Evolutionary conservation across 2,888 invertebrate species (phyloP).

Genomic region (Taenaris catops): DNA sequence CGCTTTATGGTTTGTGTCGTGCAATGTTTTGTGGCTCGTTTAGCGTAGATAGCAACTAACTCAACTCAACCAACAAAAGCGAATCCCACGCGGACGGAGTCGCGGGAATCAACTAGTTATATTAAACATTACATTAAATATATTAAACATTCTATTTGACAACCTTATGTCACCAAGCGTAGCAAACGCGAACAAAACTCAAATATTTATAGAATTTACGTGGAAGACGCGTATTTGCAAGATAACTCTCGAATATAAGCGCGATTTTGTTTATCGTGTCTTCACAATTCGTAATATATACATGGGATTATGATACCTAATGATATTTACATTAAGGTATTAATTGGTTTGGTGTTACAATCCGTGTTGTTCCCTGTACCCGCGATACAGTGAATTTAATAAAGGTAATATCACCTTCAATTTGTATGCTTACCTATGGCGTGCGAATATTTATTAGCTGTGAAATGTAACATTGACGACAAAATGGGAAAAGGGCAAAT

Average conservation of each 20-base stretch:
- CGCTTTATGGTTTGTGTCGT: too few species aligned
- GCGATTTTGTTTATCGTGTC: constrained; percentile 10
- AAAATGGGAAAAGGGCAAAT: constrained; percentile 1
- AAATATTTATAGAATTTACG: constrained; percentile 47
- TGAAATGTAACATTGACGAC: not conserved
- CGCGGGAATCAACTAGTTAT: too few species aligned
- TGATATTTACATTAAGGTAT: not conserved
- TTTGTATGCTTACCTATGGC: constrained; percentile 19
- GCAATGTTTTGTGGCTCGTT: too few species aligned
- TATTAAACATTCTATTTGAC: too few species aligned
- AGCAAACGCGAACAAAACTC: constrained; percentile 39
- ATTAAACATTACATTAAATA: too few species aligned
- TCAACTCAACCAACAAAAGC: too few species aligned
- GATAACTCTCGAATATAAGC: constrained; percentile 22
- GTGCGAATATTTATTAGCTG: constrained; percentile 19
- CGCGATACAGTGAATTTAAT: constrained; percentile 15
- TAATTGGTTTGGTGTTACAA: constrained; percentile 1
- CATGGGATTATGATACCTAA: not conserved
- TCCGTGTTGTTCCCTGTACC: not conserved
- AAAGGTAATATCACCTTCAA: constrained; percentile 16
- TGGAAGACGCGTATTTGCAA: constrained; percentile 37
- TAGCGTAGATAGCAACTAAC: too few species aligned
- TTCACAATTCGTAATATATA: not conserved
- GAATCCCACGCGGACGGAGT: too few species aligned
- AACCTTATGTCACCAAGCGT: constrained; percentile 1